Evolutionary conservation across 2,888 invertebrate species (phyloP).

Genomic region (Smittia sp.): DNA sequence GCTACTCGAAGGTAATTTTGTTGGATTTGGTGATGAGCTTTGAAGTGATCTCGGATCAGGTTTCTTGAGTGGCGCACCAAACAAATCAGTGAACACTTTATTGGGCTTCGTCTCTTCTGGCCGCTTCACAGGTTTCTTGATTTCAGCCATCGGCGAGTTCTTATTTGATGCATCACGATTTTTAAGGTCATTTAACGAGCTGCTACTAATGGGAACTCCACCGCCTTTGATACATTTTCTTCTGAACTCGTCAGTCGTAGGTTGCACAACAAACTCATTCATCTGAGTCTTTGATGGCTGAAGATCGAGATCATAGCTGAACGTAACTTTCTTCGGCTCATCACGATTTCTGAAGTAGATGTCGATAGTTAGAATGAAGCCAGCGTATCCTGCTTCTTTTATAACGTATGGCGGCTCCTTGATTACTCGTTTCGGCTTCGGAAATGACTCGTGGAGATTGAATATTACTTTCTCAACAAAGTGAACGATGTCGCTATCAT

Average conservation of each 20-base stretch:
- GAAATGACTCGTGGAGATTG: conserved; percentile 86
- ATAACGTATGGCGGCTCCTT: conserved; percentile 89
- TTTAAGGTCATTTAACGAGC: conserved; percentile 53
- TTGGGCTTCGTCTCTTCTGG: conserved; percentile 58
- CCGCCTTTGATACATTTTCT: conserved; percentile 85
- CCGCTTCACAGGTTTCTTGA: conserved; percentile 61
- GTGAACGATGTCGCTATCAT: conserved; percentile 79
- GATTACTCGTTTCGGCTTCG: conserved; percentile 82
- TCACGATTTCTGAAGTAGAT: conserved; percentile 85
- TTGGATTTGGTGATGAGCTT: conserved; percentile 48
- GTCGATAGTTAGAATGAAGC: conserved; percentile 86
- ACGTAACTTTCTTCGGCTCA: conserved; percentile 81
- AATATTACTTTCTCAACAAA: conserved; percentile 94
- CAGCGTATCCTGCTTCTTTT: conserved; percentile 94
- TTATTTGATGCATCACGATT: conserved; percentile 52
- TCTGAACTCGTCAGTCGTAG: conserved; percentile 85
- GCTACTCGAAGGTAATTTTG: conserved; percentile 40
- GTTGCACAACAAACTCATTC: conserved; percentile 81
- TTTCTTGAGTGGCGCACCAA: conserved; percentile 80
- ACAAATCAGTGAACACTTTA: conserved; percentile 68
- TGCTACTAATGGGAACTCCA: conserved; percentile 53
- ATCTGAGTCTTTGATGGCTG: conserved; percentile 69
- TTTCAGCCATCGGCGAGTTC: not conserved
- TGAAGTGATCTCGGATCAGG: conserved; percentile 51
- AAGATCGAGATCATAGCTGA: conserved; percentile 81